phyloP scores from a whole-genome alignment of 2,888 invertebrate species.

The Vanessa cardui region DNA sequence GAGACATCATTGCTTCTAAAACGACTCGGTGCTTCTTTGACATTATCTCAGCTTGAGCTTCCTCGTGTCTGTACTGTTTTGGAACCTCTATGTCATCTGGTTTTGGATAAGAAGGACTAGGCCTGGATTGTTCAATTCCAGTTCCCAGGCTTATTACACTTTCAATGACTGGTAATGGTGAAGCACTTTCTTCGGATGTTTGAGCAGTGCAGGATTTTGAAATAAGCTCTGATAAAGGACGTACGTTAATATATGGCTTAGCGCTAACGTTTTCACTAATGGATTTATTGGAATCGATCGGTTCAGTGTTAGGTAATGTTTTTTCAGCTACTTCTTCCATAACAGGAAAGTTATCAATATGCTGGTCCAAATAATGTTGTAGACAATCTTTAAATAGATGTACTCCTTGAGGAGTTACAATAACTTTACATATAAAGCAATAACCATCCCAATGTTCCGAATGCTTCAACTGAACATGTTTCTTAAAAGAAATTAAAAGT shows the following conservation, averaged over 20 bases:
- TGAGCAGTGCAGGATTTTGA: constrained; percentile 39
- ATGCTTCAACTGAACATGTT: constrained; percentile 70
- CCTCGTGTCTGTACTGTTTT: constrained; percentile 59
- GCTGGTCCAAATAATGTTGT: constrained; percentile 70
- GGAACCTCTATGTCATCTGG: constrained; percentile 40
- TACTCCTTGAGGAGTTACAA: constrained; percentile 66
- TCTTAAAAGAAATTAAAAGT: constrained; percentile 72
- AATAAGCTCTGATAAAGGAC: constrained; percentile 69
- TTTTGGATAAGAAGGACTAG: constrained; percentile 45
- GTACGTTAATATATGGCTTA: constrained; percentile 61
- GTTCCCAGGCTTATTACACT: constrained; percentile 80
- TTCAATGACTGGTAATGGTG: constrained; percentile 70
- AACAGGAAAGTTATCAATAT: constrained; percentile 69
- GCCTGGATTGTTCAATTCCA: constrained; percentile 40
- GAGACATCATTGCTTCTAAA: constrained; percentile 74
- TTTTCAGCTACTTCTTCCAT: constrained; percentile 46
- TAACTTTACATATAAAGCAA: constrained; percentile 77
- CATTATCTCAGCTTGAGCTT: constrained; percentile 64
- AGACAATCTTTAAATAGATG: constrained; percentile 67
- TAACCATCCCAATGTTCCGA: constrained; percentile 81
- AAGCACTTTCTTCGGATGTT: constrained; percentile 33
- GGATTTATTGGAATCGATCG: constrained; percentile 27
- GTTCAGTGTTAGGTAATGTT: constrained; percentile 22
- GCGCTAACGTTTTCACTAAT: constrained; percentile 18
- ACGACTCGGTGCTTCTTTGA: constrained; percentile 67